phyloP scores from a whole-genome alignment of 2,888 invertebrate species.

The Pterobdella sp. region DNA sequence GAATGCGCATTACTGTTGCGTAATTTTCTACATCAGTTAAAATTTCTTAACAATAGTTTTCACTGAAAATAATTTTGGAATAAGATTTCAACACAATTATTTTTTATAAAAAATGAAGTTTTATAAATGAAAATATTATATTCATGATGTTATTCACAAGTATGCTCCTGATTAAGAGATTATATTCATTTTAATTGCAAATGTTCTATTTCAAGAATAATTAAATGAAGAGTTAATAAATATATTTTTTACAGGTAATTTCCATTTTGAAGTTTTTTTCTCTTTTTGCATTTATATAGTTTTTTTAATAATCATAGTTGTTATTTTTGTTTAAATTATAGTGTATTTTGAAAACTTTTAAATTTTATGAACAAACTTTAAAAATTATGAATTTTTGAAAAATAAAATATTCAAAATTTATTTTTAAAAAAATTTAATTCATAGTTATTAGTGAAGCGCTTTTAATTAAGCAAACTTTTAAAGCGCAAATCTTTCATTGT shows the following conservation, averaged over 20 bases:
- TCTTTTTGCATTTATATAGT: not conserved
- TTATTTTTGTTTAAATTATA: not conserved
- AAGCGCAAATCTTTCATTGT: conserved; percentile 7
- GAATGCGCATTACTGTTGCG: no score
- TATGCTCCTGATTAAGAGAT: no score
- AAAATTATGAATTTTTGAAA: not conserved
- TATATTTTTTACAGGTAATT: not conserved
- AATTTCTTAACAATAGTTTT: no score
- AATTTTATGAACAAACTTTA: not conserved
- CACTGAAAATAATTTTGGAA: no score
- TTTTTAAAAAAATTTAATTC: not conserved
- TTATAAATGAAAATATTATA: no score
- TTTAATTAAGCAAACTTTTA: not conserved
- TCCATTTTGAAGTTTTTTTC: not conserved
- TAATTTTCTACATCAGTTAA: no score
- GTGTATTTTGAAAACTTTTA: no score
- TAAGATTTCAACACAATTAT: no score
- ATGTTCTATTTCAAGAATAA: no score
- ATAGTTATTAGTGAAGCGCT: not conserved
- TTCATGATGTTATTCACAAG: no score
- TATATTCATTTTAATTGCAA: no score
- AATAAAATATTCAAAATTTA: not conserved
- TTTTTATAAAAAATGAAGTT: no score
- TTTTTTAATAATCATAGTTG: not conserved
- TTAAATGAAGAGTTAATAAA: not conserved